Evolutionary conservation across 2,797 vertebrate species (phyloP), one percentile per base, ranked within the genome.

Genomic region (Botia almorhae): DNA sequence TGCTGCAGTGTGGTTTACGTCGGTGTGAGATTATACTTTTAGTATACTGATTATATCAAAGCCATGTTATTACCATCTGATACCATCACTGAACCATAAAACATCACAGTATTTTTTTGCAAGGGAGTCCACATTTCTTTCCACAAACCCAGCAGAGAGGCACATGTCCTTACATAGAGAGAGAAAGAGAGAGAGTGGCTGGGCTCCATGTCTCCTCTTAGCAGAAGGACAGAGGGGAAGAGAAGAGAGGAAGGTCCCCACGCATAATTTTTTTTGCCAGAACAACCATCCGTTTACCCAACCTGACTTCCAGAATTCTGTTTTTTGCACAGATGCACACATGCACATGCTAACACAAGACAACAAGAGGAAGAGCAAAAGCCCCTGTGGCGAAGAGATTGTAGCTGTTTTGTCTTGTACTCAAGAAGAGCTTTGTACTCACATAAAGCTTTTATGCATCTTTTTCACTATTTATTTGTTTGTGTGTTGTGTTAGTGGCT

Each of bases 181-280:
- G 51, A 46, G 61, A 36, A 53, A 14, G 60, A 61, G 23, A 26
- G 55, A 58, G 58, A 26, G 58, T 60, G 58, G 53, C 74, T 68
- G 12, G 10, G 33, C 48, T 67, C 71, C 70, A 58, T 74, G 60
- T 48, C 61, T 23, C n/a, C 73, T 64, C 48, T 53, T 36, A 76
- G 74, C 75, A 77, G 53, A 77, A 77, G 75, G 76, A 69, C 67
- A 78, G 76, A 61, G 55, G 74, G 53, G 33, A 56, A 55, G 19
- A 76, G 63, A 39, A 64, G 55, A 70, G 55, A 78, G 55, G 67
- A 70, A 70, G 76, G 67, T 69, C 76, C 56, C 76, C 56, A 70
- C 4, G 55, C 67, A 51, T 23, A 13, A 21, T 70, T 78, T 69
- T 61, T 67, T 61, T 67, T 78, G 76, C 76, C 76, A 78, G 67